Base-by-base conservation (phyloP, 2,113 vertebrate genomes). In the Gavialis gangeticus region DNA sequence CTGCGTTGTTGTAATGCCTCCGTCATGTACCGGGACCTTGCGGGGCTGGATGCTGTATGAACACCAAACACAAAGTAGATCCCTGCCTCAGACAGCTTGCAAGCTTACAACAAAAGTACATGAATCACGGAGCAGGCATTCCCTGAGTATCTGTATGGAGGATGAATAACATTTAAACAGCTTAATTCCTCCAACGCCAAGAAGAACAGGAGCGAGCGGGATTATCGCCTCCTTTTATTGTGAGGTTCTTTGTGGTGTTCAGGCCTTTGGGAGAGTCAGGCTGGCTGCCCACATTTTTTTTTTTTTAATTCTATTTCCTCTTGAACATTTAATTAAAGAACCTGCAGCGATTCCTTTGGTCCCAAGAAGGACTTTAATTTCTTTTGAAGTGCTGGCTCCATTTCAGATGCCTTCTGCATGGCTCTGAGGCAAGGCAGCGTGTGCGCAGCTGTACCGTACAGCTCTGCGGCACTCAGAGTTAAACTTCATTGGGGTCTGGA, bases 191-290 rank as follows among this genome's bases (percentile, higher is more conserved):
- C 25, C 16, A 75, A 56, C 27, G 30, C 73, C 54, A n/a, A 25
- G 73, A 10, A 27, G 25, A 24, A 46, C 46, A 46, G 46, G 46
- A 46, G 46, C 46, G 46, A 46, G 46, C 46, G 8, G 46, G 46
- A 46, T 46, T 46, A 46, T 82, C 79, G 94, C 95, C 96, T 91
- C 94, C 95, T 91, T 94, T 90, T 84, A 60, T 96, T 91, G 89
- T 0, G 0, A 69, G 56, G 80, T 91, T 87, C 62, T 81, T 90
- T 34, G 5, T 16, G 4, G 77, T 73, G 93, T 75, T 37, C 91
- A 90, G 59, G 88, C 75, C 94, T 96, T 85, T 15, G 66, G 91
- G 82, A 91, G 84, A 88, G 85, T 78, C 78, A 82, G 95, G 94
- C 84, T 92, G 82, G 30, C 87, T 93, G 93, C 92, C 94, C 79